Percentiles rank a stretch among this genome's conserved stretches.
Conservation (phyloP, 2,888 invertebrate species). For the Dusona sp. region DNA sequence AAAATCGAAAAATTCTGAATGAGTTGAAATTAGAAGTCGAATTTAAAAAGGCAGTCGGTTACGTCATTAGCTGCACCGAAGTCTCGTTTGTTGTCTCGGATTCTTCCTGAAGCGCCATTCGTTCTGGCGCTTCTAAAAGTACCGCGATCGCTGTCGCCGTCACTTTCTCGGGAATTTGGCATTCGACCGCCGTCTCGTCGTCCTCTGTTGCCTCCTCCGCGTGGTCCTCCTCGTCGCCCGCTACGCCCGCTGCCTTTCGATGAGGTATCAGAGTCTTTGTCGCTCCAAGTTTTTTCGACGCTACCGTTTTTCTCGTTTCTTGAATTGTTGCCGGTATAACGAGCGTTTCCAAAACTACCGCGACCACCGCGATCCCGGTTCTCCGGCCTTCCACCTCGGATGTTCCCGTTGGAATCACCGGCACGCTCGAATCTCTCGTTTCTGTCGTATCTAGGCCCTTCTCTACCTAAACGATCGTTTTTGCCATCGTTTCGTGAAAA, state of each 20-base stretch:
- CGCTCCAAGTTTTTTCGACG: slow-evolving; percentile 76
- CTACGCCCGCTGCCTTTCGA: slow-evolving; percentile 73
- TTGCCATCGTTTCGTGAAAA: slow-evolving; percentile 68
- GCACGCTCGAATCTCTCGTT: slow-evolving; percentile 65
- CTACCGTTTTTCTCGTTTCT: slow-evolving; percentile 71
- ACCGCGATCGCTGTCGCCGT: slow-evolving; percentile 52
- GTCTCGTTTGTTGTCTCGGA: slow-evolving; percentile 57
- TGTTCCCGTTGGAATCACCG: slow-evolving; percentile 57
- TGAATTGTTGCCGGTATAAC: slow-evolving; percentile 60
- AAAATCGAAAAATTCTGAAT: too few relatives aligned
- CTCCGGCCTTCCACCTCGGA: slow-evolving; percentile 56
- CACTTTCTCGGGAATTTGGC: slow-evolving; percentile 45
- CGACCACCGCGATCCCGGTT: slow-evolving; percentile 61
- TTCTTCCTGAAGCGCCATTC: slow-evolving; percentile 45
- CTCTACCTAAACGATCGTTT: slow-evolving; percentile 74
- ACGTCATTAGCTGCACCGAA: slow-evolving; percentile 51
- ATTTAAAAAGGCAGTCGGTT: background rate
- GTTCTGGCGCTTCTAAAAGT: slow-evolving; percentile 47
- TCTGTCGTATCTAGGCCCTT: slow-evolving; percentile 60
- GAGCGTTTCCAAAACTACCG: slow-evolving; percentile 56
- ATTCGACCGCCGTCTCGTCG: slow-evolving; percentile 45
- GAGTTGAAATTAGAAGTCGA: too few relatives aligned
- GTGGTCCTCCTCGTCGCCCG: slow-evolving; percentile 66
- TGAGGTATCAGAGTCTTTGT: slow-evolving; percentile 79
- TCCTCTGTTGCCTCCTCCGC: slow-evolving; percentile 48